These are phyloP conservation scores for Catocala sponsa DNA, from an alignment of 2,888 invertebrate species.

Conservation along the genomic window DNA sequence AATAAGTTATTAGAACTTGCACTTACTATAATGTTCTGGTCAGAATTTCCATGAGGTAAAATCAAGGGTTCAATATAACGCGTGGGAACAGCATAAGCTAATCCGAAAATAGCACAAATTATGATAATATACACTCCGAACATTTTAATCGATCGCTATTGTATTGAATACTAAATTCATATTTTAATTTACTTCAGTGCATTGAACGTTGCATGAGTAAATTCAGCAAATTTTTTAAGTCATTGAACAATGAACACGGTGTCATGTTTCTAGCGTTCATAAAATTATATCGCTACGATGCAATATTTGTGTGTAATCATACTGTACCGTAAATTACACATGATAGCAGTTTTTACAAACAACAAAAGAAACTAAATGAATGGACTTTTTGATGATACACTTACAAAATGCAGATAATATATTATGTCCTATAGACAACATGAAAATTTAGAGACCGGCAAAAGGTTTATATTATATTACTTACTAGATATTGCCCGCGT, in stretches of 20 bases:
- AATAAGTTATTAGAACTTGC: constrained; percentile 12
- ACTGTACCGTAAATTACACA: background rate
- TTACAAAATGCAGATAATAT: no score
- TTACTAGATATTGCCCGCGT: no score
- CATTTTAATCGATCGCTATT: constrained; percentile 30
- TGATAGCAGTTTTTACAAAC: no score
- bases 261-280: constrained; percentile 10
- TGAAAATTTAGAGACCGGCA: no score
- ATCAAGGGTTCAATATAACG: constrained; percentile 21
- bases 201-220: constrained; percentile 14
- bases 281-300: no score
- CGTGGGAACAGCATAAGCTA: constrained; percentile 28
- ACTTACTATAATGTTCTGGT: constrained; percentile 21
- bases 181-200: constrained; percentile 19
- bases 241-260: constrained; percentile 25
- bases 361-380: no score
- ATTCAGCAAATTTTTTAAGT: constrained; percentile 41
- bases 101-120: constrained; percentile 34
- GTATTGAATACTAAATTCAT: constrained; percentile 18
- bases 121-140: constrained; percentile 27
- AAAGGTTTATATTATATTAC: no score
- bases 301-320: no score
- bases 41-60: constrained; percentile 18
- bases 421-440: no score
- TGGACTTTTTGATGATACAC: no score